These are phyloP conservation scores for Callinectes sapidus DNA, from an alignment of 2,888 invertebrate genomes.

Conservation along the genomic window DNA sequence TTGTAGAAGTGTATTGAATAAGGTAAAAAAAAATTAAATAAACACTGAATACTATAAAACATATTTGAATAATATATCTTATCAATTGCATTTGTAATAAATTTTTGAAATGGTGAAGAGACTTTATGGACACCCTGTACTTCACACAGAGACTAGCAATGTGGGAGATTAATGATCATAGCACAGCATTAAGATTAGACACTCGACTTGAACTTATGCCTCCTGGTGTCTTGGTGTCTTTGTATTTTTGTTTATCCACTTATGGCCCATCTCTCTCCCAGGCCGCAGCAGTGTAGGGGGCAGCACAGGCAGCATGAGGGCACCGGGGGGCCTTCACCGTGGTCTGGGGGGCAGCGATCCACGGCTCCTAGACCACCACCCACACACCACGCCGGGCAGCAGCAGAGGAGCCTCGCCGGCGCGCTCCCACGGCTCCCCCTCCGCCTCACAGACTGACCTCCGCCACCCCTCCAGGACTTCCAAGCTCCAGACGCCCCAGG, in stretches of 20 bases:
- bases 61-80: no score
- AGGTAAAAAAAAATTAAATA: no score
- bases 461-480: constrained; percentile 64
- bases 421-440: constrained; percentile 53
- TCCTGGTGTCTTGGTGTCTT: no score
- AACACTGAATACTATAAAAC: no score
- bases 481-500: constrained; percentile 68
- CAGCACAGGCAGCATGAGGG: background rate
- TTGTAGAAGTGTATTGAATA: no score
- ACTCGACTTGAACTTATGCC: no score
- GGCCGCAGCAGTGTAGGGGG: background rate
- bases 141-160: no score
- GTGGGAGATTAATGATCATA: constrained; percentile 49
- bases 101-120: no score
- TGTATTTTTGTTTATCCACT: no score
- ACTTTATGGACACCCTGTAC: no score
- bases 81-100: no score
- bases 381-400: constrained; percentile 57
- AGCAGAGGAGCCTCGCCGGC: constrained; percentile 63
- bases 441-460: constrained; percentile 53
- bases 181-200: constrained; percentile 41
- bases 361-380: constrained; percentile 57
- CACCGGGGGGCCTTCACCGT: constrained; percentile 21
- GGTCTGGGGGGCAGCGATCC: constrained; percentile 67
- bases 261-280: background rate